Evolutionary conservation across 2,797 vertebrate genomes (phyloP), one percentile per base, ranked within the genome.

Genomic region (Eutrigla gurnardus): DNA sequence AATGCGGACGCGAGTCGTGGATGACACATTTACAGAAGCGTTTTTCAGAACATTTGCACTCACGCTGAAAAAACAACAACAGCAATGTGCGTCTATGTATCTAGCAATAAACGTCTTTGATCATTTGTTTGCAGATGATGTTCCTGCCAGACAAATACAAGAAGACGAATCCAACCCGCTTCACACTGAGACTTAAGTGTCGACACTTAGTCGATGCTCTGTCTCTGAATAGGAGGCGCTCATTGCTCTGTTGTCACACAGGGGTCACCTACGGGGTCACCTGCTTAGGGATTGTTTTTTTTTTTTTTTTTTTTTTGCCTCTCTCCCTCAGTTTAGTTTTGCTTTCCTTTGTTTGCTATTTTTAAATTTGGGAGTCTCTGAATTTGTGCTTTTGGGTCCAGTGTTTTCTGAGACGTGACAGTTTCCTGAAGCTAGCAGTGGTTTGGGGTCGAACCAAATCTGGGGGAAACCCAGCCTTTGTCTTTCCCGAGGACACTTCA

Each of bases 1-100:
- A 25, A 45, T 33, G 57, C 69, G 25, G 57, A 76, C 61, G 72
- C 54, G 17, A 54, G 58, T 71, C 43, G 70, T 43, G 65, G 68
- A 69, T 74, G 82, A 86, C 75, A 74, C 84, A 73, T 66, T 78
- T 64, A 49, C 71, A 58, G 61, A 80, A 60, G 55, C 69, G 25
- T 37, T 75, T 25, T 63, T 76, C 37, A 53, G 33, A 52, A 14
- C 53, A 53, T 66, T 39, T 63, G 64, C 52, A 8, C 45, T 49
- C 1, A 9, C 6, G 11, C 39, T 46, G 25, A 25, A 25, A 25
- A 25, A 25, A 25, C 4, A 10, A 57, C 61, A 43, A 60, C 39
- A 61, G 46, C 63, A 57, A 60, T 43, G 39, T 67, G 52, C 18
- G 49, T n/a, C 70, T 54, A 14, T 15, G 52, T 7, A 53, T 54